These are phyloP conservation scores for Cydia fagiglandana DNA, from an alignment of 1,140 invertebrate genomes.

Conservation along the genomic window DNA sequence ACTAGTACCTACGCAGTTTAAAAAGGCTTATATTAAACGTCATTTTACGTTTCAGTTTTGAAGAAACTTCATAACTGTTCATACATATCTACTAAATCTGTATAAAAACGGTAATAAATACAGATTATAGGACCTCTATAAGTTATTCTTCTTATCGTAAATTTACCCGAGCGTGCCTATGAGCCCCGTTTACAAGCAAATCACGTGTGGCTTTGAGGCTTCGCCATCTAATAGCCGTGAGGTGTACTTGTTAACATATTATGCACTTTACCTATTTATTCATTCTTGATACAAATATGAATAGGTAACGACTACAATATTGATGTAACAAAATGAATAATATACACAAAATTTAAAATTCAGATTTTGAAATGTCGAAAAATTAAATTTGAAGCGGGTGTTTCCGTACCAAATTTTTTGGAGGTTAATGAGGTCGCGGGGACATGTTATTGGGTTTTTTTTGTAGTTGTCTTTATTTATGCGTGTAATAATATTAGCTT, in stretches of 20 bases:
- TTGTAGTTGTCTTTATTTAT: background rate
- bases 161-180: background rate
- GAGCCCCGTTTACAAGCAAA: constrained; percentile 7
- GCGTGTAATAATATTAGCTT: background rate
- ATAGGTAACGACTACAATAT: background rate
- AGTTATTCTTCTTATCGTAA: background rate
- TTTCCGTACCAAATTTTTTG: constrained; percentile 13
- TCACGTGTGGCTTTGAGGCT: constrained; percentile 18
- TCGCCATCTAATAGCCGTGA: constrained; percentile 26
- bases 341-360: constrained; percentile 20
- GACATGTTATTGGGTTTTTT: background rate
- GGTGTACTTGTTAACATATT: constrained; percentile 16
- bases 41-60: background rate
- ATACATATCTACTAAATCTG: background rate
- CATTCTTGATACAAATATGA: constrained; percentile 17
- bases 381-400: background rate
- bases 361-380: background rate
- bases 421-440: background rate
- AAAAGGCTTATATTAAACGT: no score
- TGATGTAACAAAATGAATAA: constrained; percentile 7
- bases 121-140: background rate
- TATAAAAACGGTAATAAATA: background rate
- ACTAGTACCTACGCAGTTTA: no score
- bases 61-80: no score
- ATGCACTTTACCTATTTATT: background rate